Conservation (phyloP, 2,888 invertebrate species). For the Microchrysa polita region DNA sequence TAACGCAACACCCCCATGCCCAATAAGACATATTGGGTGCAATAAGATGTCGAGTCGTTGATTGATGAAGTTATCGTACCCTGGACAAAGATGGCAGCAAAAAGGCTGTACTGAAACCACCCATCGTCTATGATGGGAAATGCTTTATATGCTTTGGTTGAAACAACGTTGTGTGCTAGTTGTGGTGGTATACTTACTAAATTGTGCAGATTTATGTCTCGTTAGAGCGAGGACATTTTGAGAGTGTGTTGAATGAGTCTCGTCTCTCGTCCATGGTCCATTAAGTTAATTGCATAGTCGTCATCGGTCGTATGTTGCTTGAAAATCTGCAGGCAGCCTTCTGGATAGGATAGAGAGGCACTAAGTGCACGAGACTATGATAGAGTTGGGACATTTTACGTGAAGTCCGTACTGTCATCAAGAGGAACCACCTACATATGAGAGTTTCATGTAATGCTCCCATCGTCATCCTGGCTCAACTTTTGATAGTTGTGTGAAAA, state of each 20-base stretch:
- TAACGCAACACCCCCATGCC: conserved; percentile 8
- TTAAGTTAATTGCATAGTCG: conserved; percentile 32
- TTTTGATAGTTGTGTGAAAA: too few relatives aligned
- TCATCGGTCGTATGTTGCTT: conserved; percentile 12
- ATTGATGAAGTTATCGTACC: conserved; percentile 27
- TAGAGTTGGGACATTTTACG: too few relatives aligned
- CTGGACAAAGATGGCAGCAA: conserved; percentile 26
- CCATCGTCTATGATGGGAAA: conserved; percentile 27
- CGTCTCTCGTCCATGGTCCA: conserved; percentile 16
- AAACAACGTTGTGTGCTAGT: background rate
- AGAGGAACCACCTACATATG: too few relatives aligned
- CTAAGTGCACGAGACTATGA: too few relatives aligned
- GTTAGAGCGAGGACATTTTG: background rate
- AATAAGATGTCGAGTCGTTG: conserved; percentile 32
- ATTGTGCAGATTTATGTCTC: conserved; percentile 14
- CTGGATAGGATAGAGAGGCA: too few relatives aligned
- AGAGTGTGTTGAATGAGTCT: conserved; percentile 35
- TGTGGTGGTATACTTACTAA: too few relatives aligned
- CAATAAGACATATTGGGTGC: conserved; percentile 39
- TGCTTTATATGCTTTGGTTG: background rate
- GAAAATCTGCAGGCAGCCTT: background rate
- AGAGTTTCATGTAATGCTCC: too few relatives aligned
- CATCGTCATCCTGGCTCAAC: too few relatives aligned
- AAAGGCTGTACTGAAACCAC: conserved; percentile 17
- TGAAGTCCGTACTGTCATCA: too few relatives aligned